Evolutionary conservation across 1,140 invertebrate genomes (phyloP).

Genomic region (Pseudomyrmex flavicornis): DNA sequence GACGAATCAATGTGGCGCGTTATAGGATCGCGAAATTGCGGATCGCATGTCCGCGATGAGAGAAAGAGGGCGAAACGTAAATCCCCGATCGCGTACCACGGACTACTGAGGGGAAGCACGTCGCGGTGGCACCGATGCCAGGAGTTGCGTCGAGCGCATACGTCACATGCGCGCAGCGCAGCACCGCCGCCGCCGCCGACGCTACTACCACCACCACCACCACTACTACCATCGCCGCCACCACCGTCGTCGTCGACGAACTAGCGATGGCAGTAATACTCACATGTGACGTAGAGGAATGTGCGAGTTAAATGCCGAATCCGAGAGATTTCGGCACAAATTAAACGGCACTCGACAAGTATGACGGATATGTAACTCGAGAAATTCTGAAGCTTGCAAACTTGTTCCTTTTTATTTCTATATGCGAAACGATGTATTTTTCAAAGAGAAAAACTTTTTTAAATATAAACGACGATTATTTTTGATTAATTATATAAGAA

Average conservation of each 20-base stretch:
- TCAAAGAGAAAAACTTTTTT: too few relatives aligned
- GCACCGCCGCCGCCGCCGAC: background rate
- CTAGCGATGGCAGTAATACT: slow-evolving; percentile 27
- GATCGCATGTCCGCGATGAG: slow-evolving; percentile 35
- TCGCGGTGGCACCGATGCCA: slow-evolving; percentile 58
- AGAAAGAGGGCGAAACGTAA: slow-evolving; percentile 54
- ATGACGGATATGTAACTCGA: background rate
- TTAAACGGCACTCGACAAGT: background rate
- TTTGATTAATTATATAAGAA: too few relatives aligned
- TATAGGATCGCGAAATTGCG: slow-evolving; percentile 19
- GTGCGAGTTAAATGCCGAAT: slow-evolving; percentile 1
- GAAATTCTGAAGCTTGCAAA: slow-evolving; percentile 6
- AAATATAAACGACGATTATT: too few relatives aligned
- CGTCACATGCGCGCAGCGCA: slow-evolving; percentile 70
- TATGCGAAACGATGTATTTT: too few relatives aligned
- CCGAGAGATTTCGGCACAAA: background rate
- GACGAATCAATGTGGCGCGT: slow-evolving; percentile 36
- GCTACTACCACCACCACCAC: background rate
- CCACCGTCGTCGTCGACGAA: background rate
- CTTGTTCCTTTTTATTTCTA: background rate
- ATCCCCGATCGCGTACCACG: slow-evolving; percentile 77
- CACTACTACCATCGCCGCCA: too few relatives aligned
- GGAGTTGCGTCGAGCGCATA: slow-evolving; percentile 65
- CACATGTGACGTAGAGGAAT: background rate
- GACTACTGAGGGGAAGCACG: slow-evolving; percentile 77